A percentile compares a stretch with the other conserved stretches of the same genome.
Evolutionary conservation across 2,797 vertebrate genomes (phyloP).

Genomic region (Acipenser transmontanus): DNA sequence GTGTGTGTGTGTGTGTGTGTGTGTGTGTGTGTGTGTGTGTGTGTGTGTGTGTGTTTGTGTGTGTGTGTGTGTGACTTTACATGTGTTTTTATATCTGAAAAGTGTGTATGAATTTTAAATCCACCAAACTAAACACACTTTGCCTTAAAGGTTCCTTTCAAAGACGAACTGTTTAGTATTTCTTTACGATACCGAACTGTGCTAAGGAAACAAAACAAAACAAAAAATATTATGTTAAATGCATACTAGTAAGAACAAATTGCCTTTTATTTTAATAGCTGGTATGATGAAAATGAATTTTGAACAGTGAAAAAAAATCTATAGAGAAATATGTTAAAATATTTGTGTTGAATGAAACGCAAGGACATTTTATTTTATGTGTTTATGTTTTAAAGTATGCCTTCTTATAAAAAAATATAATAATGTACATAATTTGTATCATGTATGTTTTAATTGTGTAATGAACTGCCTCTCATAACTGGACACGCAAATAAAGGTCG

Average conservation of each 20-base stretch:
- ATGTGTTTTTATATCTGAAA: conserved; percentile 44
- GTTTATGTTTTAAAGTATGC: conserved; percentile 59
- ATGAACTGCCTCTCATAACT: conserved; percentile 71
- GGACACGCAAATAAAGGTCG: conserved; percentile 72
- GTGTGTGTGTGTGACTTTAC: too few species aligned
- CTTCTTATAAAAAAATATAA: conserved; percentile 53
- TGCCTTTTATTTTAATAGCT: conserved; percentile 69
- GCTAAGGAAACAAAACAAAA: conserved; percentile 65
- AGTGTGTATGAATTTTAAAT: conserved; percentile 72
- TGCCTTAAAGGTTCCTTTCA: conserved; percentile 68
- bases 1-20: too few species aligned
- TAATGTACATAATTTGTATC: conserved; percentile 76
- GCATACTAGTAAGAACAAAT: conserved; percentile 64
- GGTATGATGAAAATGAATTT: conserved; percentile 55
- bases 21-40: conserved; percentile 42
- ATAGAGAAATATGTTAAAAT: conserved; percentile 64
- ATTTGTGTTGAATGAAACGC: conserved; percentile 63
- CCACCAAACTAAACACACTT: conserved; percentile 78
- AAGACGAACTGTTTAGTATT: conserved; percentile 52
- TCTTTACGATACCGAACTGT: conserved; percentile 63
- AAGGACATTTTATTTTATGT: conserved; percentile 70
- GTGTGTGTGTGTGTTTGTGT: conserved; percentile 52
- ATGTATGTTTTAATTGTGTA: conserved; percentile 67
- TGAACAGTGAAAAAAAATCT: conserved; percentile 62
- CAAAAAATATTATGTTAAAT: conserved; percentile 58